phyloP scores from a whole-genome alignment of 2,888 invertebrate species.

The Agrotis exclamationis region DNA sequence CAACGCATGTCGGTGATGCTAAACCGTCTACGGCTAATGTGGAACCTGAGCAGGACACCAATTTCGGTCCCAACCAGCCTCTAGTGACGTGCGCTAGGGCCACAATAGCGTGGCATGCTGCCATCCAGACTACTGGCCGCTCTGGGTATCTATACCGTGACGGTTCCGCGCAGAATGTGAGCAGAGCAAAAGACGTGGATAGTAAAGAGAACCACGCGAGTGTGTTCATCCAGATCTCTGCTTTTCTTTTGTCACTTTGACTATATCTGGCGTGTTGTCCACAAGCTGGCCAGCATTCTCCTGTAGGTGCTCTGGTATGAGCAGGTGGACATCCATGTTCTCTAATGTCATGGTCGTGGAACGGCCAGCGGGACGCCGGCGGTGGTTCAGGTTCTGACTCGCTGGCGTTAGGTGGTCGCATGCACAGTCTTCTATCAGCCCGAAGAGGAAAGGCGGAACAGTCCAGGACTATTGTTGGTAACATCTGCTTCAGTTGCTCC shows the following conservation, averaged over 20 bases:
- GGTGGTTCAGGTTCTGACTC: slow-evolving; percentile 85
- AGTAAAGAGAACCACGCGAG: slow-evolving; percentile 95
- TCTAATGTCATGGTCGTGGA: slow-evolving; percentile 78
- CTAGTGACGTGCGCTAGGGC: slow-evolving; percentile 94
- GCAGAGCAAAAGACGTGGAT: slow-evolving; percentile 95
- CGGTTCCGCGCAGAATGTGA: slow-evolving; percentile 97
- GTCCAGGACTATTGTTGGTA: slow-evolving; percentile 94
- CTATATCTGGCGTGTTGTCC: slow-evolving; percentile 93
- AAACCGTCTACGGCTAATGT: slow-evolving; percentile 88
- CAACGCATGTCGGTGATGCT: slow-evolving; percentile 92
- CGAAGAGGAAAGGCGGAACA: slow-evolving; percentile 95
- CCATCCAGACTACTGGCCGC: slow-evolving; percentile 97
- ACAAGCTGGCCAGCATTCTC: slow-evolving; percentile 93
- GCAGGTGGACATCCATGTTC: slow-evolving; percentile 91
- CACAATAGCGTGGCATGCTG: slow-evolving; percentile 96
- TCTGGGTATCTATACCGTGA: slow-evolving; percentile 98
- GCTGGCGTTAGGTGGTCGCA: slow-evolving; percentile 92
- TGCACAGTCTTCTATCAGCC: slow-evolving; percentile 93
- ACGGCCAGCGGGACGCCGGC: slow-evolving; percentile 85
- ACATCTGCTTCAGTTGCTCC: slow-evolving; percentile 93
- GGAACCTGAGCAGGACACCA: slow-evolving; percentile 80
- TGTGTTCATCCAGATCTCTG: slow-evolving; percentile 94
- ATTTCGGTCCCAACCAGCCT: slow-evolving; percentile 90
- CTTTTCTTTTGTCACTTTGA: slow-evolving; percentile 92
- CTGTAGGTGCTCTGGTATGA: slow-evolving; percentile 90